Base-by-base conservation (phyloP, 2,888 invertebrate genomes). In the Acanthoscelides obtectus region DNA sequence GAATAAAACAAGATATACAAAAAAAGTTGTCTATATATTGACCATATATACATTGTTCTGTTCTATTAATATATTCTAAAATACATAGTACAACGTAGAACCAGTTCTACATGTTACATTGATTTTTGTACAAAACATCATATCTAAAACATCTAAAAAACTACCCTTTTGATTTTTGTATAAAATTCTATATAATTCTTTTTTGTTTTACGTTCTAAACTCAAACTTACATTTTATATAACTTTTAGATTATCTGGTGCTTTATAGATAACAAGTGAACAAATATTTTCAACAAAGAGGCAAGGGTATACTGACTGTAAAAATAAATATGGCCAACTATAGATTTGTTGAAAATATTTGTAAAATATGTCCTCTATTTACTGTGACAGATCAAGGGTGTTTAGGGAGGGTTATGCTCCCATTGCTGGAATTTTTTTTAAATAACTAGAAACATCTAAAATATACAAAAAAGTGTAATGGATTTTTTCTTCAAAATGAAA, bases 71-170 rank as follows among this genome's bases (percentile, higher is more conserved):
- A 22, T 20, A 22, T 79, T 82, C 82, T 82, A 83, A 84, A 84
- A 83, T 85, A 85, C 84, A 83, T 82, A 79, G 22, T 82, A 83
- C 81, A 83, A 83, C 83, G 82, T 80, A 82, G 80, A 83, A 80
- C 80, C 81, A 80, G 76, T 25, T 75, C 72, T 73, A 71, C 69
- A 45, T 25, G 71, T 21, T n/a, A 63, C 22, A 67, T 67, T 69
- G 72, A 76, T 75, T 75, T 84, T 83, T 85, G 84, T 85, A 85
- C 85, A 85, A 85, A 84, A 84, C 83, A 82, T 83, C 12, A 17
- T 45, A 75, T 83, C 84, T 85, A 86, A 84, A 85, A 85, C 84
- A 82, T 83, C 85, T 86, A 85, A 80, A 86, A 85, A 86, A 86
- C 86, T 86, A 86, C 86, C 84, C 84, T 84, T 85, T 80, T 76